A percentile compares a stretch with the other conserved stretches of the same genome.
Conservation (phyloP, 2,113 vertebrate species). For the Gavia stellata region DNA sequence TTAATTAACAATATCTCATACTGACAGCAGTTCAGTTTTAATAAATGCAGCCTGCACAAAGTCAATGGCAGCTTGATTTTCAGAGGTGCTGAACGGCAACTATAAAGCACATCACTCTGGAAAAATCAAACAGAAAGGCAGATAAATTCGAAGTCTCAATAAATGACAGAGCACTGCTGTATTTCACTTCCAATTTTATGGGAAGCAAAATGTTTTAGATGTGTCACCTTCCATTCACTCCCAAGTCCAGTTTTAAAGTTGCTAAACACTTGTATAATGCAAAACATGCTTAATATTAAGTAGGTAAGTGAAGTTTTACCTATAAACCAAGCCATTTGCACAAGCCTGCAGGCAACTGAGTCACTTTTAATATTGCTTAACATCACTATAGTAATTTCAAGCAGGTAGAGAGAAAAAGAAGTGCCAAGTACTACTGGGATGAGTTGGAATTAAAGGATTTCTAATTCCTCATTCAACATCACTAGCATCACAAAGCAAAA, state of each 20-base stretch:
- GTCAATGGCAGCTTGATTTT: background rate
- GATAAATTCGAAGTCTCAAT: background rate
- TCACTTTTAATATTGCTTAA: background rate
- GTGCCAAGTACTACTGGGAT: background rate
- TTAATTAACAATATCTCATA: background rate
- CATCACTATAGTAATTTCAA: accelerated
- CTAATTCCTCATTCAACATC: background rate
- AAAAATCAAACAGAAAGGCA: background rate
- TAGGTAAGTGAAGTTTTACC: background rate
- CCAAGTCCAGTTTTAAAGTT: background rate
- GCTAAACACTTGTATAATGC: background rate
- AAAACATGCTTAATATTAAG: background rate
- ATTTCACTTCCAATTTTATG: background rate
- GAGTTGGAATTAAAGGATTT: background rate
- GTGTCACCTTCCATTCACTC: accelerated
- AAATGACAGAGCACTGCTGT: background rate
- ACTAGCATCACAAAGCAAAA: background rate
- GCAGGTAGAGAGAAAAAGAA: background rate
- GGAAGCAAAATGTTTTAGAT: background rate
- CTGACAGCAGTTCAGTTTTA: background rate
- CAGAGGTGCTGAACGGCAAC: background rate
- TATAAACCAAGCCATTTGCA: background rate
- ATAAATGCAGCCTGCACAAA: accelerated
- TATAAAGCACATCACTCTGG: background rate
- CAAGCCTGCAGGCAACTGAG: background rate